Conservation (phyloP, 2,888 invertebrate genomes). For the Heliconius cydno region DNA sequence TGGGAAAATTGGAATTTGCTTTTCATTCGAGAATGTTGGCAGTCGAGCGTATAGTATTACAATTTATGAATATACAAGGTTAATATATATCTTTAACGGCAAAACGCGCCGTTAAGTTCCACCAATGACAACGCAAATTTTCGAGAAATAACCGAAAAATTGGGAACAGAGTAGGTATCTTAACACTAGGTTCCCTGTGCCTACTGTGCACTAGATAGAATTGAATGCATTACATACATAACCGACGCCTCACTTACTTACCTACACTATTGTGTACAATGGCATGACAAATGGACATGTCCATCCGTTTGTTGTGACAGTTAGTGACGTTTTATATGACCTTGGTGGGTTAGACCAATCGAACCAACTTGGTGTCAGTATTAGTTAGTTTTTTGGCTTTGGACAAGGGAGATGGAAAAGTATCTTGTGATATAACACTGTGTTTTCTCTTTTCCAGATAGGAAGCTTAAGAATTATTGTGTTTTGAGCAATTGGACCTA, state of each 20-base stretch:
- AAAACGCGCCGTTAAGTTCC: neutral
- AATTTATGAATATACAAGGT: conserved; percentile 4
- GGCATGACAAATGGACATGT: conserved; percentile 20
- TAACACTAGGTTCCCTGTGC: neutral
- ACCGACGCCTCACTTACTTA: neutral
- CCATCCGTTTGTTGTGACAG: conserved; percentile 29
- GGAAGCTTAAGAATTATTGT: no score
- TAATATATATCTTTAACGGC: neutral
- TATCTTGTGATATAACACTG: neutral
- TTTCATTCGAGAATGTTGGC: conserved; percentile 14
- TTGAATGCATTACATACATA: neutral
- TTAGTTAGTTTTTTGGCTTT: neutral
- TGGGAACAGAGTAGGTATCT: neutral
- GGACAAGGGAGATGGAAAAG: neutral
- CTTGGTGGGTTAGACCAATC: neutral
- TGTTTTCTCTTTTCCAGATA: neutral
- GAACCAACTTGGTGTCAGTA: neutral
- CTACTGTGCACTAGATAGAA: neutral
- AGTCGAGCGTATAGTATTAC: conserved; percentile 1
- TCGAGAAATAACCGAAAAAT: neutral
- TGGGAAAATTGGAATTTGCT: conserved; percentile 6
- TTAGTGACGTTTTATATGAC: conserved; percentile 17
- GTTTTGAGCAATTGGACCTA: no score
- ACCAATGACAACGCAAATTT: neutral
- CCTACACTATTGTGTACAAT: conserved; percentile 22